Base-by-base conservation (phyloP, 30 jellyfish, hydroid and myxozoan genomes). In the Aurelia coerulea region DNA sequence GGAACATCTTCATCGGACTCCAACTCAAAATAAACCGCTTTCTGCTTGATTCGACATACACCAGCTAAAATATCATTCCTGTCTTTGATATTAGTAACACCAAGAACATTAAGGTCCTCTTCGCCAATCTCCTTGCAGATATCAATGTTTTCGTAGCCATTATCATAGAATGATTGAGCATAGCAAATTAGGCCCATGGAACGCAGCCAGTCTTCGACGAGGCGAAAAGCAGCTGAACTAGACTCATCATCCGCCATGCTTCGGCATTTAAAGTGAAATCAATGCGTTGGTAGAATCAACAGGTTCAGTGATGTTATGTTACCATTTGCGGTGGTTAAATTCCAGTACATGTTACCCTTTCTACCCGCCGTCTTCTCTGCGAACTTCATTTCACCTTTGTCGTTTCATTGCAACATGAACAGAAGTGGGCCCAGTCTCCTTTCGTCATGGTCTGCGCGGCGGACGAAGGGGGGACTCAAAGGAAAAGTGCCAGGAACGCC, bases 121-220 rank as follows among this genome's bases (percentile, higher is more conserved):
- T 94, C 93, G 37, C 75, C 84, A 23, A 94, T 94, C 62, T 76
- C 82, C 68, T 85, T 83, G 79, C 99, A 94, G 15, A 89, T 94
- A 19, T 94, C 99, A 14, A 94, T 19, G 63, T 94, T 92, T 34
- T 94, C 99, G 58, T 94, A 94, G 58, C 99, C 99, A 84, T 94
- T 94, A 72, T 94, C 99, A 80, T 94, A 94, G 73, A 94, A 94
- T 33, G 97, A 67, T 69, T 94, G 99, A 72, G 99, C 99, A 89
- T 76, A 94, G 56, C 95, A 96, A 33, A 94, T 70, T 64, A 94
- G 90, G 75, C 99, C 99, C 76, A 94, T 53, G 17, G 90, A 76
- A 39, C 99, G 95, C 14, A 94, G 89, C 99, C 99, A 94, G 65
- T 94, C 99, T 78, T 94, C 99, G 15, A 94, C 99, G 41, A 72